Conservation (phyloP, 2,888 invertebrate genomes). For the Herminia tarsipennalis region DNA sequence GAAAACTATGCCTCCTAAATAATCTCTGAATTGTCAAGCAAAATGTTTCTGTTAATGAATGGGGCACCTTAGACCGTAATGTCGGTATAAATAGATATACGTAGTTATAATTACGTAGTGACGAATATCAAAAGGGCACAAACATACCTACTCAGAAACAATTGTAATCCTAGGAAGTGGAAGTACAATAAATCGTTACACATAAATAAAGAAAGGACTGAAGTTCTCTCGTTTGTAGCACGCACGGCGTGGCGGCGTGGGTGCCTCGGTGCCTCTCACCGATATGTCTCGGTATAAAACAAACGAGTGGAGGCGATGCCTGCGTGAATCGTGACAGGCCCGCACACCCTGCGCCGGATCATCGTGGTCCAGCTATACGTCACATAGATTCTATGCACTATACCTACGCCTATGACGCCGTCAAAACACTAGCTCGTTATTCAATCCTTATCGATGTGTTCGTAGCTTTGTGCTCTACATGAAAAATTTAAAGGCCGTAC, state of each 20-base stretch:
- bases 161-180: conserved; percentile 22
- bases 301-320: conserved; percentile 49
- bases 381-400: conserved; percentile 5
- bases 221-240: conserved; percentile 40
- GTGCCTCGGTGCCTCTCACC: conserved; percentile 51
- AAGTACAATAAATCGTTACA: conserved; percentile 43
- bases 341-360: conserved; percentile 48
- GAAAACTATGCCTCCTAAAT: too few relatives aligned
- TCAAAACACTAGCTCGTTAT: neutral
- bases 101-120: too few relatives aligned
- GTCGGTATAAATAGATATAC: too few relatives aligned
- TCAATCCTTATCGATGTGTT: too few relatives aligned
- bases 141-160: neutral
- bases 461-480: too few relatives aligned
- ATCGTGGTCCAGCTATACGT: conserved; percentile 13
- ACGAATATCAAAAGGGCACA: neutral
- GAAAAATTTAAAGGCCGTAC: too few relatives aligned
- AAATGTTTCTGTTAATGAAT: too few relatives aligned
- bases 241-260: conserved; percentile 48
- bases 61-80: too few relatives aligned
- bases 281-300: conserved; percentile 55
- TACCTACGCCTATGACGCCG: neutral
- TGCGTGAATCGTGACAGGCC: conserved; percentile 64
- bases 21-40: too few relatives aligned
- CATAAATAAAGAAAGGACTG: conserved; percentile 47